A percentile compares a stretch with the other conserved stretches of the same genome.
These are phyloP conservation scores for Dasysyrphus tricinctus DNA, from an alignment of 2,888 invertebrate genomes.

Conservation along the genomic window DNA sequence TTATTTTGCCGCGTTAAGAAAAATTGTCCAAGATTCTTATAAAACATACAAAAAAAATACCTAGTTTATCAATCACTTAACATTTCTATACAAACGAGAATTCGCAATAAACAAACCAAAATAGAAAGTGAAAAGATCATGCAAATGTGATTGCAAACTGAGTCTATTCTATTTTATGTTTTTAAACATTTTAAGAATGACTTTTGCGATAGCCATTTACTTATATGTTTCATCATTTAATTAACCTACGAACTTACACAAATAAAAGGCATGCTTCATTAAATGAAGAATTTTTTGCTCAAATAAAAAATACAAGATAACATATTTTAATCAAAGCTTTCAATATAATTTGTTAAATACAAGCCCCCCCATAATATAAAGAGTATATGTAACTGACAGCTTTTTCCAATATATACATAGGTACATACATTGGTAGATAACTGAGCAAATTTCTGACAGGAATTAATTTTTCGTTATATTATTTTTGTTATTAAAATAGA, in stretches of 20 bases:
- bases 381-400: neutral
- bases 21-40: too few relatives aligned
- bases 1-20: too few relatives aligned
- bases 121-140: conserved; percentile 4
- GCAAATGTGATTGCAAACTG: neutral
- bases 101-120: neutral
- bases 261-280: neutral
- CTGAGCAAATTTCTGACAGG: neutral
- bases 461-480: neutral
- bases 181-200: neutral
- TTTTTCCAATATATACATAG: neutral
- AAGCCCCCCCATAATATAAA: neutral
- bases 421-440: too few relatives aligned
- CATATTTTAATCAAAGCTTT: conserved; percentile 6
- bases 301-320: neutral
- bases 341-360: neutral
- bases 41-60: neutral
- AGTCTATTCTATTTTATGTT: neutral
- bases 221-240: neutral
- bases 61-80: neutral
- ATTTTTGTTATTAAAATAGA: neutral
- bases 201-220: neutral
- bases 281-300: neutral
- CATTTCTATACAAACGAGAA: neutral
- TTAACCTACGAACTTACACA: neutral